Percentiles rank a stretch among this genome's conserved stretches.
These are phyloP conservation scores for Paramormyrops kingsleyae DNA, from an alignment of 2,113 vertebrate species.

Conservation along the genomic window DNA sequence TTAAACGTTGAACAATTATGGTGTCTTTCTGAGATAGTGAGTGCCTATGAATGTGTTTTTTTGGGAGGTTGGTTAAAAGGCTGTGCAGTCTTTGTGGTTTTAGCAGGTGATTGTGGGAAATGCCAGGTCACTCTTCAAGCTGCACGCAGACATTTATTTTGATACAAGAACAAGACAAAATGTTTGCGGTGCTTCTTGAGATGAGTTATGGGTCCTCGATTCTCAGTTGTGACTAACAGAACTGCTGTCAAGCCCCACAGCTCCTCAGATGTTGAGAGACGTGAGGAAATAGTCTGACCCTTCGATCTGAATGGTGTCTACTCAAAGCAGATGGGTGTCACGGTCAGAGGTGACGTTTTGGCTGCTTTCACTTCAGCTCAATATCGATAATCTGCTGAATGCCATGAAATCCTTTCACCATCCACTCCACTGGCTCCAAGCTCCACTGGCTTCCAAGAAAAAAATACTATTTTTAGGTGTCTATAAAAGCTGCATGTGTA, in stretches of 20 bases:
- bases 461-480: neutral
- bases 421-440: neutral
- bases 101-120: neutral
- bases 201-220: neutral
- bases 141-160: neutral
- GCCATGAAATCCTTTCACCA: neutral
- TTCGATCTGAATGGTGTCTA: neutral
- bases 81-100: neutral
- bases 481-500: neutral
- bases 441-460: neutral
- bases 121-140: neutral
- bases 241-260: neutral
- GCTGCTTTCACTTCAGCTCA: neutral
- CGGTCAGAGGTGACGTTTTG: neutral
- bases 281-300: neutral
- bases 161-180: neutral
- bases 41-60: neutral
- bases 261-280: neutral
- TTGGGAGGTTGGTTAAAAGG: neutral
- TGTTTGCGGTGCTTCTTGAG: neutral
- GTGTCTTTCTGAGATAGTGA: neutral
- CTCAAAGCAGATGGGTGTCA: neutral
- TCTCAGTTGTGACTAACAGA: neutral
- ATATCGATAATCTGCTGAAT: neutral
- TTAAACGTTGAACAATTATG: neutral